Evolutionary conservation across 2,888 invertebrate genomes (phyloP), one percentile per base, ranked within the genome.

Genomic region (Pinctada fucata): DNA sequence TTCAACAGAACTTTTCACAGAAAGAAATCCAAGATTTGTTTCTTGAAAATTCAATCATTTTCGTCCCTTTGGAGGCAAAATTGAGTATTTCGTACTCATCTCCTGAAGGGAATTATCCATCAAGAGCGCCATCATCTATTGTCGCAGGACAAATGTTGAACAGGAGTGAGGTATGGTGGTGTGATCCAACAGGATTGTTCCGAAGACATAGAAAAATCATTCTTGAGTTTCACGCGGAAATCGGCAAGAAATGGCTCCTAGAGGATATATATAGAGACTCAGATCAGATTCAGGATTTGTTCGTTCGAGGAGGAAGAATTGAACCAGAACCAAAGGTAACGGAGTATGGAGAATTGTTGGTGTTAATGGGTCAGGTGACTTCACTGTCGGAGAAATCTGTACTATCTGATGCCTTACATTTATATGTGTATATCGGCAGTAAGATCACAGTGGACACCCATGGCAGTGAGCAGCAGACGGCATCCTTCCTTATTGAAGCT

Each of bases 161-260:
- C 3, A 68, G 87, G 49, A 75, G 84, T 13, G 91, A 92, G 80
- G 86, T 91, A 5, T 90, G 91, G 87, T 88, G 91, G 88, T 69
- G 80, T 2, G 92, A 92, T 71, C 85, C 79, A 3, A 89, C 90
- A 0, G 85, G 86, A n/a, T 83, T 92, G 51, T 90, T 91, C 78
- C 68, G 74, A 50, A 89, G 89, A 75, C 84, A 89, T 74, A 74
- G 80, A 47, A 31, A 75, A 0, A 70, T 85, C 4, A 79, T 90
- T 49, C 74, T 82, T 45, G 85, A 87, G 13, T 88, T 84, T 78
- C 87, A 87, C 69, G 84, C 85, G 3, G 87, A 87, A 0, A 80
- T 89, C 16, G 81, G 83, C 8, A 82, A 82, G 13, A 88, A 87
- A 31, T 71, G 82, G n/a, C 82, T 81, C 2, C 81, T 89, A 6